phyloP scores from a whole-genome alignment of 2,113 vertebrate species.

The Irena cyanogastra region DNA sequence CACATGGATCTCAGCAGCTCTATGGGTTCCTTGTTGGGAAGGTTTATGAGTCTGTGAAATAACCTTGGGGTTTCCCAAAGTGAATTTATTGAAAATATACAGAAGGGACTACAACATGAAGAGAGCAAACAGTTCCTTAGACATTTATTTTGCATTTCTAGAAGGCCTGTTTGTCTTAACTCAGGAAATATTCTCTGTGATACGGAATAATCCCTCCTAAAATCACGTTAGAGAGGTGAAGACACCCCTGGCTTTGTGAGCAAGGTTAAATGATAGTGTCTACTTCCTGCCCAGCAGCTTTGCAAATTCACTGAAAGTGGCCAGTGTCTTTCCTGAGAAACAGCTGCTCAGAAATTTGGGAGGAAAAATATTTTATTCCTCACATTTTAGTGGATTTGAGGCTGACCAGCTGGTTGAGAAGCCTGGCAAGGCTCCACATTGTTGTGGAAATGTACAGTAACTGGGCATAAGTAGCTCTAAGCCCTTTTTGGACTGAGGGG shows the following conservation, averaged over 20 bases:
- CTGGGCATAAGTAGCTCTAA: slow-evolving; percentile 44
- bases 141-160: not conserved
- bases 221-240: not conserved
- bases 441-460: slow-evolving; percentile 62
- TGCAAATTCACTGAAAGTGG: not conserved
- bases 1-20: not conserved
- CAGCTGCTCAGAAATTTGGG: slow-evolving; percentile 46
- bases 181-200: not conserved
- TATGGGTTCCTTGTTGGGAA: not conserved
- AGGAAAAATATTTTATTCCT: slow-evolving; percentile 28
- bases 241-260: not conserved
- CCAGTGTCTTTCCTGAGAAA: slow-evolving; percentile 35
- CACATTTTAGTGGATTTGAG: not conserved
- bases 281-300: not conserved
- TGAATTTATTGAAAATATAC: not conserved
- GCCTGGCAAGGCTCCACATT: slow-evolving; percentile 27
- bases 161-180: not conserved
- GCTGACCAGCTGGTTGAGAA: slow-evolving; percentile 47
- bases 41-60: not conserved
- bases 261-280: not conserved
- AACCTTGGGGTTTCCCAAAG: not conserved
- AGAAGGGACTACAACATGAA: not conserved
- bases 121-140: not conserved
- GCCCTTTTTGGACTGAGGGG: not conserved
- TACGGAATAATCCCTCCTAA: not conserved